Percentiles rank a stretch among this genome's conserved stretches.
These are phyloP conservation scores for Mystacornis crossleyi DNA, from an alignment of 2,113 vertebrate genomes.

Conservation along the genomic window DNA sequence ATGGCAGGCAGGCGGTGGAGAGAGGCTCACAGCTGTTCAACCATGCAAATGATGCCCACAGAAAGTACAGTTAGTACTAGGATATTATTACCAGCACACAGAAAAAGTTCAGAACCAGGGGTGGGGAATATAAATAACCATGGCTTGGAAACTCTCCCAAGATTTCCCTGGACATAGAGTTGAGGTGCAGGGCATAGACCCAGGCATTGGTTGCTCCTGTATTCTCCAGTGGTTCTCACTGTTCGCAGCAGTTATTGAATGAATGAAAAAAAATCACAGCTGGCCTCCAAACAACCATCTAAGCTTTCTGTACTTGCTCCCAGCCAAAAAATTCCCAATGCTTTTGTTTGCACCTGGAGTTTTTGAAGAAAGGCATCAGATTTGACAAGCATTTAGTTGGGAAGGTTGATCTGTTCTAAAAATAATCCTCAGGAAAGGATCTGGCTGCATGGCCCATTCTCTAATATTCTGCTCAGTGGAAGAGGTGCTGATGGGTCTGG, in stretches of 20 bases:
- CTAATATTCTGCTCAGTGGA: background rate
- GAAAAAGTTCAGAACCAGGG: conserved; percentile 25
- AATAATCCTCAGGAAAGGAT: background rate
- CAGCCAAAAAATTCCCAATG: conserved; percentile 14
- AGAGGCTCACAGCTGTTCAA: conserved; percentile 70
- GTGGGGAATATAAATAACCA: conserved; percentile 44
- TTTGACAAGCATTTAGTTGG: background rate
- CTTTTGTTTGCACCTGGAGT: conserved; percentile 19
- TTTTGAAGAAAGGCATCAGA: background rate
- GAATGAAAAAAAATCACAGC: conserved; percentile 13
- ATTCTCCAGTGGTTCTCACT: background rate
- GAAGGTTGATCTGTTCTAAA: background rate
- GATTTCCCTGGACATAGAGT: background rate
- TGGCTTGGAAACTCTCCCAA: background rate
- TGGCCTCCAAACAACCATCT: background rate
- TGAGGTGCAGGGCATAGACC: background rate
- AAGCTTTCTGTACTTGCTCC: background rate
- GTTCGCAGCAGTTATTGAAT: background rate
- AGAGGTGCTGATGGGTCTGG: background rate
- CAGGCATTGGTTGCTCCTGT: background rate
- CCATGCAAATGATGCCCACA: conserved; percentile 72
- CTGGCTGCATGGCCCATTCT: background rate
- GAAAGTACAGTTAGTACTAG: conserved; percentile 64
- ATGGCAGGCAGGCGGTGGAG: conserved; percentile 68
- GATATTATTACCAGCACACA: conserved; percentile 53